Evolutionary conservation across 2,113 vertebrate species (phyloP).

Genomic region (Smithornis capensis): DNA sequence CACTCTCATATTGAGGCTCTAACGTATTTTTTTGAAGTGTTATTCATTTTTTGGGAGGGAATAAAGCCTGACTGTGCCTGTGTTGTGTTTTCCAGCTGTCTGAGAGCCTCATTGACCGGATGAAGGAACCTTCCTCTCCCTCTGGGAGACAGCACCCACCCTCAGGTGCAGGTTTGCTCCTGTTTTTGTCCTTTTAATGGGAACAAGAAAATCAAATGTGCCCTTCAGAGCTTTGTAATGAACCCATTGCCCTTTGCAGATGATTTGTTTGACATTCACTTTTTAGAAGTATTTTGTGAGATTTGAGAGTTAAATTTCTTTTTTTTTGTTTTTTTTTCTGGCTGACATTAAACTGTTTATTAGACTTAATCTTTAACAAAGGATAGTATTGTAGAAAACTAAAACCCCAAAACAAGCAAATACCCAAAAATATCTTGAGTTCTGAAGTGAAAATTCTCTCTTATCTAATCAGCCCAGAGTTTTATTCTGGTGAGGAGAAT

Average conservation of each 20-base stretch:
- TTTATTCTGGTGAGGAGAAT: neutral
- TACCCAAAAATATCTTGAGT: neutral
- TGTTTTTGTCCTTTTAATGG: neutral
- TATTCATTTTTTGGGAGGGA: accelerated
- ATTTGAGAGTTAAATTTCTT: neutral
- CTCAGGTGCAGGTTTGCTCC: slow-evolving; percentile 62
- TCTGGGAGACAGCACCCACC: slow-evolving; percentile 33
- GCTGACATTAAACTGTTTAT: neutral
- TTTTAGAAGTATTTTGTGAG: neutral
- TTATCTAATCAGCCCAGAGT: neutral
- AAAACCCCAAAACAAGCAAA: neutral
- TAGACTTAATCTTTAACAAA: neutral
- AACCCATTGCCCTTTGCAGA: accelerated
- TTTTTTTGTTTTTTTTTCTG: neutral
- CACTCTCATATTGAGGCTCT: accelerated
- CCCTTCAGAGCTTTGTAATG: neutral
- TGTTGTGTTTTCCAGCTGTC: slow-evolving; percentile 81
- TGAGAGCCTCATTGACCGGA: slow-evolving; percentile 91
- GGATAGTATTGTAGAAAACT: no score
- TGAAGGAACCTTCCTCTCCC: slow-evolving; percentile 84
- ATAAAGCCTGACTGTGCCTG: neutral
- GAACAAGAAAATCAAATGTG: neutral
- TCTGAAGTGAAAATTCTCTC: neutral
- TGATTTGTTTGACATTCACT: neutral
- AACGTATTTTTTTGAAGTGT: accelerated